Conservation (phyloP, 2,797 vertebrate species). For the Sebastes steindachneri region DNA sequence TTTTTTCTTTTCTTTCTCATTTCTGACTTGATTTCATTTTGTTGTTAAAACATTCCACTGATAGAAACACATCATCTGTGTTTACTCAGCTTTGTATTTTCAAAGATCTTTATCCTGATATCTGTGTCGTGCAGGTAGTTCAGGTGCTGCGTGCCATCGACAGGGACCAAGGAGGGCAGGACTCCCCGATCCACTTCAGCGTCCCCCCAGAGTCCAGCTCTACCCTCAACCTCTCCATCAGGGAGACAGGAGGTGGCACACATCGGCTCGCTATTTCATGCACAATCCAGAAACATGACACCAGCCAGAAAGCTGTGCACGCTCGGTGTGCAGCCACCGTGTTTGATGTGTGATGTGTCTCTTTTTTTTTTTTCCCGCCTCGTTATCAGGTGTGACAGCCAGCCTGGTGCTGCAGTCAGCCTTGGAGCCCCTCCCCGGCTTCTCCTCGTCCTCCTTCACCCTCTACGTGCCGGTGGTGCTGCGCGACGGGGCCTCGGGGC, state of each 20-base stretch:
- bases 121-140: constrained; percentile 80
- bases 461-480: constrained; percentile 89
- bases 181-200: constrained; percentile 85
- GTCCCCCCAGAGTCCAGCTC: constrained; percentile 80
- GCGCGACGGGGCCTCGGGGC: constrained; percentile 85
- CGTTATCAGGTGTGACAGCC: constrained; percentile 87
- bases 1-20: neutral
- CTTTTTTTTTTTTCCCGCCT: neutral
- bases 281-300: neutral
- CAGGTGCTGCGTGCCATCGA: constrained; percentile 88
- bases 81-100: neutral
- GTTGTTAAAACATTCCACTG: neutral
- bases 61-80: neutral
- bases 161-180: constrained; percentile 84
- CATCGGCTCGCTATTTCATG: neutral
- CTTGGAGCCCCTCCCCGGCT: constrained; percentile 77
- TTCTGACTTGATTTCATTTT: neutral
- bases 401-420: constrained; percentile 87
- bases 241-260: constrained; percentile 84
- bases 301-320: neutral
- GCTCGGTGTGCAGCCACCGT: constrained; percentile 4
- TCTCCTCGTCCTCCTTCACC: constrained; percentile 79
- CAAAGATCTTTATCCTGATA: neutral
- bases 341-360: constrained; percentile 20
- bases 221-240: constrained; percentile 86